These are phyloP conservation scores for Hirtodrosophila confusa DNA, from an alignment of 2,888 invertebrate species.

Conservation along the genomic window DNA sequence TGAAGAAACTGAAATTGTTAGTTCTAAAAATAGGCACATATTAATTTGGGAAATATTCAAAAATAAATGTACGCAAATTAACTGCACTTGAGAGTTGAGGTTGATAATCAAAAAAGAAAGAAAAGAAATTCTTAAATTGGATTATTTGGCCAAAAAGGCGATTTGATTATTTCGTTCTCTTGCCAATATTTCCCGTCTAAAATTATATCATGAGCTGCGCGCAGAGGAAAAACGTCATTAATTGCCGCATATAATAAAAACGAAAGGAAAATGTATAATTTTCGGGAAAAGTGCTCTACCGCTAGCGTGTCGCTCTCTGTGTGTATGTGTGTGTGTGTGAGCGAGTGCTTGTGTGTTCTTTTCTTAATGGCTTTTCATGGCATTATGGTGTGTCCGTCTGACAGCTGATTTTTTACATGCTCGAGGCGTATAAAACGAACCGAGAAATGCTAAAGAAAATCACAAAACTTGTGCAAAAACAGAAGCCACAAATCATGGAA, in stretches of 20 bases:
- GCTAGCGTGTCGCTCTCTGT: neutral
- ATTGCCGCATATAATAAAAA: conserved; percentile 42
- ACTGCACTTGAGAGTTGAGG: conserved; percentile 46
- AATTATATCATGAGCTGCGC: conserved; percentile 57
- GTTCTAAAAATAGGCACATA: conserved; percentile 56
- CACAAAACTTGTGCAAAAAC: too few relatives aligned
- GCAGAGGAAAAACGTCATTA: conserved; percentile 64
- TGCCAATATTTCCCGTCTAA: conserved; percentile 50
- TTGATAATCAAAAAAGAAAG: too few relatives aligned
- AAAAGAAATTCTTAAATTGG: neutral
- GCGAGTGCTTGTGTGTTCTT: neutral
- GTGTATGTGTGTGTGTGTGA: neutral
- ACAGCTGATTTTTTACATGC: conserved; percentile 33
- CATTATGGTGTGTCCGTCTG: conserved; percentile 36
- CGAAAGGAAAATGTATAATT: conserved; percentile 34
- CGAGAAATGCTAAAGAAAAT: neutral
- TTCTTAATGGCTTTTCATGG: conserved; percentile 37
- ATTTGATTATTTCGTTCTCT: conserved; percentile 5
- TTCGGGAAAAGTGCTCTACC: conserved; percentile 4
- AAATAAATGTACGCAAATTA: conserved; percentile 37
- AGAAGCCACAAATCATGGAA: too few relatives aligned
- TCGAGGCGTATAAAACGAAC: conserved; percentile 1
- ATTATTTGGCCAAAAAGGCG: too few relatives aligned
- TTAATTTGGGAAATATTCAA: conserved; percentile 48
- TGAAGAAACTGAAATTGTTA: conserved; percentile 36